Evolutionary conservation across 2,888 invertebrate genomes (phyloP), one percentile per base, ranked within the genome.

Genomic region (Hypomecis atomaria): DNA sequence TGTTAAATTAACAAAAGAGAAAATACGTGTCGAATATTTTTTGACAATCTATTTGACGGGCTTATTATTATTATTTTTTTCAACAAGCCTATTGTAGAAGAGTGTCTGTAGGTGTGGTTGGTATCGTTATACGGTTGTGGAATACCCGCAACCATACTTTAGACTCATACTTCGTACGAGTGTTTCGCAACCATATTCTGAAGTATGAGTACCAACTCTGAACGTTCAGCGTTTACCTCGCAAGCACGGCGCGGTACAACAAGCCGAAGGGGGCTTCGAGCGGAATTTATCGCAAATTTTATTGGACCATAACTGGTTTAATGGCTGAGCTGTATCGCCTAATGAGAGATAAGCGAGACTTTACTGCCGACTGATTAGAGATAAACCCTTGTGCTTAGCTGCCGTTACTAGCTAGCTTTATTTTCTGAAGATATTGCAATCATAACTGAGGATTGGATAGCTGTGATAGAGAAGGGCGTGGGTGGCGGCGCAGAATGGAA

Each of bases 261-360:
- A 11, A 59, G 64, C 65, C 49, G 54, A 67, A 68, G 53, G 64
- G 69, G 71, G 47, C 37, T 45, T 60, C 56, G 48, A 56, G 54
- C 53, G 49, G 78, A 81, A 79, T 78, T 82, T 83, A 84, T 84
- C 83, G 77, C 74, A 70, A 73, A 75, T 82, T 84, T 84, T 84
- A 84, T 79, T 81, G 72, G 76, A 70, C 74, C 74, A 75, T 79
- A 77, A 77, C 78, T 70, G 75, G 77, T 81, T 78, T 82, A 81
- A 71, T 74, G 74, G 70, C 72, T 65, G 60, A 61, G 65, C 75
- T 81, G 80, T 79, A 83, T 82, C 81, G 81, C 68, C 79, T 83
- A 84, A 84, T 84, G 84, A 83, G 83, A 81, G 84, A 83, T 84
- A 83, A 82, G 75, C 71, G 66, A 66, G 59, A 56, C 60, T 70